Evolutionary conservation across 2,888 invertebrate species (phyloP), one percentile per base, ranked within the genome.

Genomic region (Rutpela maculata): DNA sequence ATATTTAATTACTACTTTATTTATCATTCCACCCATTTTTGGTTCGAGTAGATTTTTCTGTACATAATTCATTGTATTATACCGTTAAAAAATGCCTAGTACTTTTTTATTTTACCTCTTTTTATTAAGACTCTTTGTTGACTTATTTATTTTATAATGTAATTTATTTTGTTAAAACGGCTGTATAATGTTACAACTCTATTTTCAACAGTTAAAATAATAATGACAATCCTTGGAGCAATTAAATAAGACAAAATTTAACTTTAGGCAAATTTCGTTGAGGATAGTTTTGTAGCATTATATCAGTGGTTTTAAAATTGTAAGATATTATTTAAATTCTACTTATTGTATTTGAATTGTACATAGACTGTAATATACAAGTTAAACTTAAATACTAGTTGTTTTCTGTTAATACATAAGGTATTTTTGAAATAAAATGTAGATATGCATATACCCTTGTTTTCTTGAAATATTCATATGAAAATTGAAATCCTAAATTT

Each of bases 391-490:
- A 76, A 76, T 77, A 62, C 74, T 84, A 85, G 82, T 85, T 85
- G 85, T 83, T 83, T 84, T 82, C 81, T 82, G 82, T 84, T 83
- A 83, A 84, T 80, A 80, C 78, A 74, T 84, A 83, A 83, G 84
- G 83, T 85, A 85, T 86, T 86, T 86, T 86, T 84, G 83, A 86
- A 85, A 85, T 86, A 85, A 85, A 84, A 82, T 71, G 74, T 76
- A 80, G 72, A 70, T 75, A 69, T 77, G 73, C 75, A 76, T 65
- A 74, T 65, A 73, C 63, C 65, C 69, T 60, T 68, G 50, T 18
- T 38, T 57, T 43, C 7, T 57, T n/a, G n/a, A n/a, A n/a, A n/a
- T n/a, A n/a, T n/a, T n/a, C n/a, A n/a, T n/a, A n/a, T n/a, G n/a
- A n/a, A n/a, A n/a, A n/a, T n/a, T n/a, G n/a, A n/a, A n/a, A n/a